Conservation (phyloP, 2,888 invertebrate genomes). For the Catocala sponsa region DNA sequence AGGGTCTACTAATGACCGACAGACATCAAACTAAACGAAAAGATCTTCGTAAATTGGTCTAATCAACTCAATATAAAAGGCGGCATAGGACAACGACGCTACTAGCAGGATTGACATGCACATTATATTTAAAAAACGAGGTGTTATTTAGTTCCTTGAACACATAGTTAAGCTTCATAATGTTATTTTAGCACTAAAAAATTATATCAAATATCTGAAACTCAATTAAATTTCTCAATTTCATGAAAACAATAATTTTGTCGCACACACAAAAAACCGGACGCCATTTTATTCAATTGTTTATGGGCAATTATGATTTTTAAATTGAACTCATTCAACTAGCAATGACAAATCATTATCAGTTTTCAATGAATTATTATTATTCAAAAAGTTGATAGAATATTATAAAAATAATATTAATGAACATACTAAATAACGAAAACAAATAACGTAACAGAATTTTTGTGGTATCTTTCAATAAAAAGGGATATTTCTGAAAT, state of each 20-base stretch:
- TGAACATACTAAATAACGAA: no score
- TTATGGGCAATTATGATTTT: constrained; percentile 75
- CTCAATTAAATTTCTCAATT: constrained; percentile 59
- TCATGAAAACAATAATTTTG: constrained; percentile 83
- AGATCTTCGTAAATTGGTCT: constrained; percentile 67
- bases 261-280: constrained; percentile 87
- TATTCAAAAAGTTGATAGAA: no score
- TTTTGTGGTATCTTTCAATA: no score
- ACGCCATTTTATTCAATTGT: constrained; percentile 85
- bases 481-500: no score
- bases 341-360: constrained; percentile 20
- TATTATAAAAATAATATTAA: no score
- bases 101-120: constrained; percentile 77
- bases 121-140: constrained; percentile 62
- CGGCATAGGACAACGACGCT: constrained; percentile 84
- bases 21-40: constrained; percentile 54
- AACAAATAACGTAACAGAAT: no score
- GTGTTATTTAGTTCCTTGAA: constrained; percentile 48
- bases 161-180: constrained; percentile 54
- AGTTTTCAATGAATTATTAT: constrained; percentile 1
- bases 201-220: constrained; percentile 48
- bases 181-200: constrained; percentile 47
- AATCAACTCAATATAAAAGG: constrained; percentile 77
- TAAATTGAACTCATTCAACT: constrained; percentile 35
- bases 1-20: constrained; percentile 44